Percentiles rank a stretch among this genome's conserved stretches.
Conservation (phyloP, 2,888 invertebrate species). For the Pomacea canaliculata region DNA sequence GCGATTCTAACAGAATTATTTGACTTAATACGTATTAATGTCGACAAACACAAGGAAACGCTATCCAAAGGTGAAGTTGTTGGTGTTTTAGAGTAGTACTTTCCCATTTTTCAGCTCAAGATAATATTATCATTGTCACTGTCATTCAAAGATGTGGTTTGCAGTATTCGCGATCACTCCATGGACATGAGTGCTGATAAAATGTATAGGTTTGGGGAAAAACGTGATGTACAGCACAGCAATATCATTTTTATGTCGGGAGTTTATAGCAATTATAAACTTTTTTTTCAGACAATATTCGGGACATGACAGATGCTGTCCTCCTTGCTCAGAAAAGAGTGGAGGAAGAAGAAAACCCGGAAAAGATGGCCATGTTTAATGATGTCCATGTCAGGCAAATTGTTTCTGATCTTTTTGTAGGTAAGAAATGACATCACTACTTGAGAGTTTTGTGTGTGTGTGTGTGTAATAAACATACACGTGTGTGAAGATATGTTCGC, state of each 20-base stretch:
- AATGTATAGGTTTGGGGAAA: too few species aligned
- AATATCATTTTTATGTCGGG: too few species aligned
- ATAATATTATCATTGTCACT: too few species aligned
- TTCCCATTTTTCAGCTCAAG: too few species aligned
- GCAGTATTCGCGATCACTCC: too few species aligned
- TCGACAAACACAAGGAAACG: constrained; percentile 22
- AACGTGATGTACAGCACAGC: too few species aligned
- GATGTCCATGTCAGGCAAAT: constrained; percentile 24
- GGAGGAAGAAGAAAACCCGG: constrained; percentile 24
- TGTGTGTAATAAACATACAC: too few species aligned
- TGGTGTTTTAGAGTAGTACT: neutral
- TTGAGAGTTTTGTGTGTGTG: too few species aligned
- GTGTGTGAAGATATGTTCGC: too few species aligned
- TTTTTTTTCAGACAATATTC: constrained; percentile 14
- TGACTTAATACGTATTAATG: neutral
- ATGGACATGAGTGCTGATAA: too few species aligned
- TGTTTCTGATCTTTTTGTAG: constrained; percentile 26
- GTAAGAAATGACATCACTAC: neutral
- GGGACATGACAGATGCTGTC: constrained; percentile 33
- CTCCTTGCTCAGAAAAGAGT: constrained; percentile 29
- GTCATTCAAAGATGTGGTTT: too few species aligned
- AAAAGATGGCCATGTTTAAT: constrained; percentile 24
- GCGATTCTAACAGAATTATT: neutral
- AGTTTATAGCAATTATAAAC: too few species aligned
- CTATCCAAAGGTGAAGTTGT: constrained; percentile 17